A percentile compares a stretch with the other conserved stretches of the same genome.
Conservation (phyloP, 2,888 invertebrate species). For the Alviniconcha strummeri region DNA sequence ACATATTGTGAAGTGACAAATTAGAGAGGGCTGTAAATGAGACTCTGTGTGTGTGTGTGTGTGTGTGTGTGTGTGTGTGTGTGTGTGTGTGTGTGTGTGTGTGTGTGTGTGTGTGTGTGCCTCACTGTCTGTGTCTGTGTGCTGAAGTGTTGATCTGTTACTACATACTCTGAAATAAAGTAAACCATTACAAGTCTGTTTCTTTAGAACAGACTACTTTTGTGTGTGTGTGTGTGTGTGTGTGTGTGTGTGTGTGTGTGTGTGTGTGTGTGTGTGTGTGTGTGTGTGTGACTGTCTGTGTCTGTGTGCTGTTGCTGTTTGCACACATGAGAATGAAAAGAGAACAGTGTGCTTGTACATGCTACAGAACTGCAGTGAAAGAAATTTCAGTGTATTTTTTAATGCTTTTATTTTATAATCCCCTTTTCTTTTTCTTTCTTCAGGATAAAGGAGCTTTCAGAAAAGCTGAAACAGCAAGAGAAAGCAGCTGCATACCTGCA, state of each 20-base stretch:
- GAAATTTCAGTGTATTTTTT: no score
- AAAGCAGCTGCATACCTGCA: conserved; percentile 55
- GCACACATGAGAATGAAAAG: no score
- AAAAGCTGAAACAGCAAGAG: conserved; percentile 56
- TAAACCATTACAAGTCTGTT: no score
- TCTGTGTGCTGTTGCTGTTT: no score
- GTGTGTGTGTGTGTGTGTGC: no score
- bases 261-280: neutral
- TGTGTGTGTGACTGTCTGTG: neutral
- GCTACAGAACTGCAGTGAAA: no score
- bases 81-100: no score
- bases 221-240: neutral
- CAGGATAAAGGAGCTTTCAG: conserved; percentile 64
- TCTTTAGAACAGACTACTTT: no score
- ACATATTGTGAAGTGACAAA: neutral
- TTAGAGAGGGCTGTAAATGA: neutral
- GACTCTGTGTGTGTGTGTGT: neutral
- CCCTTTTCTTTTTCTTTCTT: conserved; percentile 28
- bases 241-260: neutral
- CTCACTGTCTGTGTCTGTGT: no score
- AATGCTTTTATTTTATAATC: neutral
- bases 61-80: neutral
- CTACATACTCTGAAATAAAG: no score
- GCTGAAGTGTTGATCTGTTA: no score
- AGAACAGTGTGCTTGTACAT: no score